Conservation (phyloP, 2,797 vertebrate species). For the Brotula barbata region DNA sequence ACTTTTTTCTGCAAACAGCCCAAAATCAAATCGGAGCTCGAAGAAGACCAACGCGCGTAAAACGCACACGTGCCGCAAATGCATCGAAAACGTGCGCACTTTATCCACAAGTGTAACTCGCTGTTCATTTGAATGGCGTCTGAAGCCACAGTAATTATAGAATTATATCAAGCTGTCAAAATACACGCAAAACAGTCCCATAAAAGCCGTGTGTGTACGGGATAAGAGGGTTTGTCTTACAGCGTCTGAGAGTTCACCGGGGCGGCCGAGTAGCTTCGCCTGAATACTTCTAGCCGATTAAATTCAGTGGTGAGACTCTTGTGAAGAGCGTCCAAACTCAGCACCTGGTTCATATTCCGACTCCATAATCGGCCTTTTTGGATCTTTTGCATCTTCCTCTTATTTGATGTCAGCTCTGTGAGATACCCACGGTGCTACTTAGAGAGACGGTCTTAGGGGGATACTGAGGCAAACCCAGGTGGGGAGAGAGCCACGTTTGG, state of each 20-base stretch:
- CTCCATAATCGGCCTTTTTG: slow-evolving; percentile 75
- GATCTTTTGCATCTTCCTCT: slow-evolving; percentile 67
- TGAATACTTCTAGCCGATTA: slow-evolving; percentile 66
- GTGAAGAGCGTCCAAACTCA: slow-evolving; percentile 74
- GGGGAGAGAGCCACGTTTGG: slow-evolving; percentile 45
- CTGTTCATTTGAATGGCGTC: too few relatives aligned
- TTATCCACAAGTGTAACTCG: too few relatives aligned
- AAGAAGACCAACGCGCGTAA: too few relatives aligned
- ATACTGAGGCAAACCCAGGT: slow-evolving; percentile 42
- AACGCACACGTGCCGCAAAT: too few relatives aligned
- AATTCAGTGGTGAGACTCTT: slow-evolving; percentile 66
- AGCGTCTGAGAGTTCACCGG: slow-evolving; percentile 46
- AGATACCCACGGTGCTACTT: slow-evolving; percentile 62
- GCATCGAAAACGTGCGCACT: too few relatives aligned
- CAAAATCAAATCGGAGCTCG: too few relatives aligned
- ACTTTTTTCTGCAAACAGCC: too few relatives aligned
- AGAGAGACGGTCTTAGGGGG: slow-evolving; percentile 57
- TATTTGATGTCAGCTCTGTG: slow-evolving; percentile 72
- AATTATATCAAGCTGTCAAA: slow-evolving; percentile 30
- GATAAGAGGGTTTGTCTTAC: slow-evolving; percentile 2
- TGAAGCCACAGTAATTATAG: slow-evolving; percentile 23
- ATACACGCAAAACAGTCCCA: slow-evolving; percentile 24
- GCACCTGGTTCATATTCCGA: slow-evolving; percentile 77
- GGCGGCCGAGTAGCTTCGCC: slow-evolving; percentile 48
- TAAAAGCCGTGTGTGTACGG: slow-evolving; percentile 26